phyloP scores from a whole-genome alignment of 2,113 vertebrate species.

The Rissa tridactyla region DNA sequence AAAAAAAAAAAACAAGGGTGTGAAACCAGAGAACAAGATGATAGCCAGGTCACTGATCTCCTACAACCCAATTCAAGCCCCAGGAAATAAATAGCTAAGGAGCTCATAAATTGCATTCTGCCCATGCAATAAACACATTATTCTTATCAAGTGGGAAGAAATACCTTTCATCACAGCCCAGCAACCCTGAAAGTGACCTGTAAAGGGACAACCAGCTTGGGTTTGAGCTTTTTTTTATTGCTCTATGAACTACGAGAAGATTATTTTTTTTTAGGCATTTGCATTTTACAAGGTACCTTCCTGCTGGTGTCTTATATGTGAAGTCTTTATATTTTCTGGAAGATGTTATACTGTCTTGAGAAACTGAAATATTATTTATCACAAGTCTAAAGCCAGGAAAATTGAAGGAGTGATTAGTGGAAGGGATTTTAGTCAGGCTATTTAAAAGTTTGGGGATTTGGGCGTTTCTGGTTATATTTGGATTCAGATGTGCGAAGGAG shows the following conservation, averaged over 20 bases:
- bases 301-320: not conserved
- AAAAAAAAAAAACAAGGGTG: not conserved
- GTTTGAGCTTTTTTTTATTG: not conserved
- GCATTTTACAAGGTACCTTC: not conserved
- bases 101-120: not conserved
- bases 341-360: not conserved
- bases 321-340: not conserved
- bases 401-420: not conserved
- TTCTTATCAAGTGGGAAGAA: not conserved
- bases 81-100: not conserved
- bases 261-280: not conserved
- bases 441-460: not conserved
- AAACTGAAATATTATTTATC: not conserved
- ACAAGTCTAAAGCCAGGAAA: not conserved
- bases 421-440: not conserved
- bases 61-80: not conserved
- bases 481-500: not conserved
- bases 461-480: not conserved
- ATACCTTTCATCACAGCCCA: not conserved
- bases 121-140: not conserved
- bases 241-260: not conserved
- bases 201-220: not conserved
- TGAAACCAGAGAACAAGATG: not conserved
- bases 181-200: not conserved
- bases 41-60: not conserved